phyloP scores from a whole-genome alignment of 1,140 invertebrate species.

The Leptinotarsa undecemlineata region DNA sequence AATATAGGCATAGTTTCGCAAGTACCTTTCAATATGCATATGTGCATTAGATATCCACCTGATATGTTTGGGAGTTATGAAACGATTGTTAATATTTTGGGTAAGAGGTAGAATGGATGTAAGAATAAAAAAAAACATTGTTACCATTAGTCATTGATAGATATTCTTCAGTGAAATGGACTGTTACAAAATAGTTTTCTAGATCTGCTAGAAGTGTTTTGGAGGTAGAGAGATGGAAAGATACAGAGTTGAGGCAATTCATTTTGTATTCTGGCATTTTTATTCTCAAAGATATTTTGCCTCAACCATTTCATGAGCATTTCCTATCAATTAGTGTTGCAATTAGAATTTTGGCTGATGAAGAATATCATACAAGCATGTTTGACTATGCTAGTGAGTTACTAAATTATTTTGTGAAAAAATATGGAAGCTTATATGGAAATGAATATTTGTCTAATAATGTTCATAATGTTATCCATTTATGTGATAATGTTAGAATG shows the following conservation, averaged over 20 bases:
- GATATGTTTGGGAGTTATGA: background rate
- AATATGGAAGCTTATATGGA: constrained; percentile 12
- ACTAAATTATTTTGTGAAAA: background rate
- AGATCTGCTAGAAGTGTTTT: too few relatives aligned
- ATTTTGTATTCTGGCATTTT: too few relatives aligned
- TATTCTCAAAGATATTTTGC: too few relatives aligned
- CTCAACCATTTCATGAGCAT: too few relatives aligned
- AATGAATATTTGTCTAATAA: constrained; percentile 13
- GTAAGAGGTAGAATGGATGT: background rate
- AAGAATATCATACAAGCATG: too few relatives aligned
- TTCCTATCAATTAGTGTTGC: too few relatives aligned
- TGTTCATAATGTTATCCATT: constrained; percentile 23
- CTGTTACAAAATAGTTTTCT: too few relatives aligned
- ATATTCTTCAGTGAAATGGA: too few relatives aligned
- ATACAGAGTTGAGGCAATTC: too few relatives aligned
- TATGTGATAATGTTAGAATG: background rate
- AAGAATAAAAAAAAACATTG: background rate
- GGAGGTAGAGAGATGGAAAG: too few relatives aligned
- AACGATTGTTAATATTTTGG: background rate
- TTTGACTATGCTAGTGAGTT: too few relatives aligned
- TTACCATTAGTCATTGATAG: background rate
- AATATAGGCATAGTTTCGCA: background rate
- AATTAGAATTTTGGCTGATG: too few relatives aligned
- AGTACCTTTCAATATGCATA: background rate
- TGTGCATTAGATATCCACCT: background rate